These are phyloP conservation scores for Patagioenas fasciata DNA, from an alignment of 2,113 vertebrate genomes.

Conservation along the genomic window DNA sequence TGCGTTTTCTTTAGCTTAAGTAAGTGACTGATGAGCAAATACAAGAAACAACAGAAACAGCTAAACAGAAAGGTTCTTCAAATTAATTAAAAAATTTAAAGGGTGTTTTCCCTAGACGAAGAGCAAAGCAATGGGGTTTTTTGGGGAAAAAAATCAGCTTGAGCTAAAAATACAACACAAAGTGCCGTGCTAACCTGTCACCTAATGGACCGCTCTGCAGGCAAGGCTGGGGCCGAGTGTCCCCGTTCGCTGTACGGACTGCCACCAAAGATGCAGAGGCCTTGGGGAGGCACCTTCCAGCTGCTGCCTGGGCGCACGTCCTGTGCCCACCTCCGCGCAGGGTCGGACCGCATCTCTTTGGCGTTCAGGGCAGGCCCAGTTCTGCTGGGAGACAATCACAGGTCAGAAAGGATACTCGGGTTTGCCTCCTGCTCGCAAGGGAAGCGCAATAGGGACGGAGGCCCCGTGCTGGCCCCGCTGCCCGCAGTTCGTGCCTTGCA, in stretches of 20 bases:
- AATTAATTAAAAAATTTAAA: neutral
- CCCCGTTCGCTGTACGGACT: neutral
- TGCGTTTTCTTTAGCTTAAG: neutral
- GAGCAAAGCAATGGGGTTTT: neutral
- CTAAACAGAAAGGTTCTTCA: neutral
- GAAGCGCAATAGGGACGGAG: neutral
- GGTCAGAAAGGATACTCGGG: neutral
- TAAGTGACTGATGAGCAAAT: neutral
- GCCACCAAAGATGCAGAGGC: neutral
- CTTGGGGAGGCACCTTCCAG: neutral
- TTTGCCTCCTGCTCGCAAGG: neutral
- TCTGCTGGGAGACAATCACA: conserved; percentile 22
- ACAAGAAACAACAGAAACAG: neutral
- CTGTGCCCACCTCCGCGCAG: neutral
- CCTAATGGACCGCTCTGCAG: neutral
- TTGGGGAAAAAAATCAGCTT: neutral
- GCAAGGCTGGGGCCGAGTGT: neutral
- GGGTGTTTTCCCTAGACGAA: rapidly evolving
- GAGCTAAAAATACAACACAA: neutral
- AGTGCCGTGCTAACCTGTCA: neutral
- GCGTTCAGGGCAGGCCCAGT: neutral
- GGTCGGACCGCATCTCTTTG: neutral
- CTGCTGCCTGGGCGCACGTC: neutral
- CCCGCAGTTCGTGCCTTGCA: neutral
- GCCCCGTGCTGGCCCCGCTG: neutral